A percentile compares a stretch with the other conserved stretches of the same genome.
These are phyloP conservation scores for Silurus lanzhouensis DNA, from an alignment of 2,797 vertebrate species.

Conservation along the genomic window DNA sequence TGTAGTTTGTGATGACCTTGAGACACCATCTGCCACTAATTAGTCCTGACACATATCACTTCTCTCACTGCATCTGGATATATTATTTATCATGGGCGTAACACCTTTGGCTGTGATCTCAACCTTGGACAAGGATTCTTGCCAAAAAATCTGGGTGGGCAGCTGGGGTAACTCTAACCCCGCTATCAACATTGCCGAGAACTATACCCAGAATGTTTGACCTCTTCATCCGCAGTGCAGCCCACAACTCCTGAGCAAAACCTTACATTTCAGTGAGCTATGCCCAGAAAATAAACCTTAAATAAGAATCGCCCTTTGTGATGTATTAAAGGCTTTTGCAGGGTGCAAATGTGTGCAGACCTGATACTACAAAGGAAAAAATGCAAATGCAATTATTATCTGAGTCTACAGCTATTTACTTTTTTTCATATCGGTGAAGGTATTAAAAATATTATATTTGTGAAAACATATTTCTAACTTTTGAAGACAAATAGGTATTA, in stretches of 20 bases:
- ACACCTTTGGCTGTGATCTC: slow-evolving; percentile 68
- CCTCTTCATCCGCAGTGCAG: slow-evolving; percentile 64
- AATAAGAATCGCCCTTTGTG: neutral
- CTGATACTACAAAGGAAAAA: neutral
- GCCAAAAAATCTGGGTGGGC: slow-evolving; percentile 76
- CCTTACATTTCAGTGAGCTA: neutral
- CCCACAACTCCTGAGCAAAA: slow-evolving; percentile 49
- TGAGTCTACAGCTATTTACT: neutral
- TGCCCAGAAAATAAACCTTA: neutral
- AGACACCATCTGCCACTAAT: slow-evolving; percentile 44
- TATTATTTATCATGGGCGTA: slow-evolving; percentile 66
- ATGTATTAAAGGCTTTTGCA: neutral
- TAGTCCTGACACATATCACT: slow-evolving; percentile 53
- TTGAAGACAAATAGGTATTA: neutral
- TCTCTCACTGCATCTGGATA: slow-evolving; percentile 61
- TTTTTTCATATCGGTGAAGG: neutral
- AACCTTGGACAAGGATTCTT: slow-evolving; percentile 69
- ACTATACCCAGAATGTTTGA: slow-evolving; percentile 68
- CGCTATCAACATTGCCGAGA: slow-evolving; percentile 65
- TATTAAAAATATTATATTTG: neutral
- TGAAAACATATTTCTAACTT: neutral
- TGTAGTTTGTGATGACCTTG: slow-evolving; percentile 36
- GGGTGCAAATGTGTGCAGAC: neutral
- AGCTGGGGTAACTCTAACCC: slow-evolving; percentile 75
- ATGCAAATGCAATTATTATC: neutral